Conservation (phyloP, 37 sponge, comb jelly and placozoan genomes). For the Chondrilla cf. caribensis region DNA sequence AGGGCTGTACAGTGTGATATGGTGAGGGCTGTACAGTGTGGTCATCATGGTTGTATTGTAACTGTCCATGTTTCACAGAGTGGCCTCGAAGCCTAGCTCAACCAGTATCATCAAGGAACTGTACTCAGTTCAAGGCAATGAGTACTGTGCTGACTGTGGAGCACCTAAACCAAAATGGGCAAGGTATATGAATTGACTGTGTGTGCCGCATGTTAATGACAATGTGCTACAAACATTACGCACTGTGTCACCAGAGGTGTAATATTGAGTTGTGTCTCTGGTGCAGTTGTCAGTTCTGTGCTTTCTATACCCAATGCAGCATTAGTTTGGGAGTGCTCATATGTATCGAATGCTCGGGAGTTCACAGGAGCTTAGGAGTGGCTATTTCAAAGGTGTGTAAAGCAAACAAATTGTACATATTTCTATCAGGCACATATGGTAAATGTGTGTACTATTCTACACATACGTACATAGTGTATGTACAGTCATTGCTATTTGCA, state of each 20-base stretch:
- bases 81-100: not conserved
- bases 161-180: conserved; percentile 85
- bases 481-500: too few relatives aligned
- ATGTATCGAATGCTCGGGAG: conserved; percentile 94
- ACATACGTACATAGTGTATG: too few relatives aligned
- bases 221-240: not conserved
- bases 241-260: not conserved
- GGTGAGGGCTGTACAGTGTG: too few relatives aligned
- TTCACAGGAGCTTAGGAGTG: conserved; percentile 84
- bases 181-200: conserved; percentile 44
- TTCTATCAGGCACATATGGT: too few relatives aligned
- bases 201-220: too few relatives aligned
- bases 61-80: too few relatives aligned
- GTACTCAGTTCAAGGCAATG: conserved; percentile 69
- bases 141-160: conserved; percentile 80
- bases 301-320: conserved; percentile 57
- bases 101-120: conserved; percentile 57
- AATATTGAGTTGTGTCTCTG: not conserved
- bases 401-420: too few relatives aligned
- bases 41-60: too few relatives aligned
- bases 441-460: too few relatives aligned
- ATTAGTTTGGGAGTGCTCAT: conserved; percentile 82
- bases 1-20: too few relatives aligned
- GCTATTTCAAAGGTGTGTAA: conserved; percentile 68
- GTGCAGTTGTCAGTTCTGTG: too few relatives aligned